These are phyloP conservation scores for Callipepla californica DNA, from an alignment of 2,113 vertebrate genomes.

Conservation along the genomic window DNA sequence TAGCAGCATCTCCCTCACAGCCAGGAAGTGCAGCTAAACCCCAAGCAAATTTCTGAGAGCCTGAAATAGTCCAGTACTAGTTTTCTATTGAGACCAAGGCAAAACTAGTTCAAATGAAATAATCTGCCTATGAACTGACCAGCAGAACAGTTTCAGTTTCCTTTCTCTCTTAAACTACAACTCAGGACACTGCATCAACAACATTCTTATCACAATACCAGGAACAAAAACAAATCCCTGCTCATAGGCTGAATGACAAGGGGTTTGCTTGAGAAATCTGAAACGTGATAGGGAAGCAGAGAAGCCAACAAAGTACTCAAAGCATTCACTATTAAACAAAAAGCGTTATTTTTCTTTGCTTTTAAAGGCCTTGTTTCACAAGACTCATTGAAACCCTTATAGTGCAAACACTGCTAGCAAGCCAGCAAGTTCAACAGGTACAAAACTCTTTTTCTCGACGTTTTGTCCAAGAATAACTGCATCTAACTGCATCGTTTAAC, in stretches of 20 bases:
- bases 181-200: neutral
- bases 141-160: neutral
- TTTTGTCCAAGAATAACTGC: too few relatives aligned
- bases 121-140: neutral
- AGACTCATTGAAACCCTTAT: rapidly evolving
- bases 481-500: too few relatives aligned
- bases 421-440: neutral
- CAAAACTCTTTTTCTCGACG: rapidly evolving
- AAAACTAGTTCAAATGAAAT: neutral
- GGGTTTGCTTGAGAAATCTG: neutral
- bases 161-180: neutral
- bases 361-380: neutral
- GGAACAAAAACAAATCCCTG: neutral
- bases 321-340: rapidly evolving
- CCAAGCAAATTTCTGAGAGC: neutral
- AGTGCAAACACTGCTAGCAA: rapidly evolving
- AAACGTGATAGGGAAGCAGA: too few relatives aligned
- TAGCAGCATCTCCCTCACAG: neutral
- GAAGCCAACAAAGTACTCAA: rapidly evolving
- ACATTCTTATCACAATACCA: rapidly evolving
- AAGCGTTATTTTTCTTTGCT: too few relatives aligned
- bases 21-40: neutral
- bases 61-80: neutral
- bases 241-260: neutral
- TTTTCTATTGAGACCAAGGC: neutral